These are phyloP conservation scores for Euwallacea fornicatus DNA, from an alignment of 1,140 invertebrate genomes.

Conservation along the genomic window DNA sequence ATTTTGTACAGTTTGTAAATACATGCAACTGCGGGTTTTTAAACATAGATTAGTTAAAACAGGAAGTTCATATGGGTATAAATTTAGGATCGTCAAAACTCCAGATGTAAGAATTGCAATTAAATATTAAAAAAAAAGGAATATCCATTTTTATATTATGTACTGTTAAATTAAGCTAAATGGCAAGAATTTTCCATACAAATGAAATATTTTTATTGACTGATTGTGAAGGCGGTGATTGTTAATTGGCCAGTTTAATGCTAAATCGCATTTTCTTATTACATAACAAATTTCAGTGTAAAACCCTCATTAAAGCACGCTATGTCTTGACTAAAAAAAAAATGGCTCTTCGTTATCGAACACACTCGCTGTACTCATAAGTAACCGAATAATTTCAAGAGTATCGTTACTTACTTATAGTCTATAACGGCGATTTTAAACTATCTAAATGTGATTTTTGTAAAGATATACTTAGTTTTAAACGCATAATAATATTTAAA, in stretches of 20 bases:
- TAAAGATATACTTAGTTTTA: conserved; percentile 18
- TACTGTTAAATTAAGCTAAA: too few relatives aligned
- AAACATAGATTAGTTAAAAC: too few relatives aligned
- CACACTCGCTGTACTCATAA: neutral
- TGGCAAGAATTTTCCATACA: too few relatives aligned
- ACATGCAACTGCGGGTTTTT: too few relatives aligned
- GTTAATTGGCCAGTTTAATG: neutral
- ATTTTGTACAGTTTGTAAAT: too few relatives aligned
- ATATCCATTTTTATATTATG: too few relatives aligned
- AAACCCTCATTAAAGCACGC: neutral
- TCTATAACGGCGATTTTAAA: conserved; percentile 17
- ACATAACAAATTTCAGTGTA: neutral
- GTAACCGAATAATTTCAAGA: neutral
- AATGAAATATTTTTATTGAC: too few relatives aligned
- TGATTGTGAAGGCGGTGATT: too few relatives aligned
- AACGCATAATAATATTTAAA: conserved; percentile 27
- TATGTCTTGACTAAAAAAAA: neutral
- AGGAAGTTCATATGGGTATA: too few relatives aligned
- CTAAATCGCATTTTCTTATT: neutral
- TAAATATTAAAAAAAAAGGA: too few relatives aligned
- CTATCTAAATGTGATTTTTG: conserved; percentile 26
- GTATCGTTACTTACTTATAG: neutral
- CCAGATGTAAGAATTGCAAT: too few relatives aligned
- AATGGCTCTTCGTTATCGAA: neutral
- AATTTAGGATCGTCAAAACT: too few relatives aligned